These are phyloP conservation scores for Alligator sinensis DNA, from an alignment of 2,113 vertebrate genomes.

Conservation along the genomic window DNA sequence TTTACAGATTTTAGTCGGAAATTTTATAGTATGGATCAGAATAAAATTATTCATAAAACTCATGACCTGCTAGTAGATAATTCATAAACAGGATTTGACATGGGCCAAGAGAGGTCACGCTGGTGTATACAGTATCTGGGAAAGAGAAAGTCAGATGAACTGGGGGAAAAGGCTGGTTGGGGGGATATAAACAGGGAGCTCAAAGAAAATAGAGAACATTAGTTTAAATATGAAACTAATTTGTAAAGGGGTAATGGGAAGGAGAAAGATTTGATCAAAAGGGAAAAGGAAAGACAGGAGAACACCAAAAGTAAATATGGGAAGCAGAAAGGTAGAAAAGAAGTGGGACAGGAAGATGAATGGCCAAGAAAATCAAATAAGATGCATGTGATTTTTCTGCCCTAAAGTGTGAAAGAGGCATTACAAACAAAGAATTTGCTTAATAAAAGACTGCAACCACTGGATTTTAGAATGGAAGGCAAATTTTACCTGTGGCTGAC, in stretches of 20 bases:
- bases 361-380: background rate
- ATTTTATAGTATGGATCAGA: background rate
- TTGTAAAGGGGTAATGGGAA: background rate
- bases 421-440: background rate
- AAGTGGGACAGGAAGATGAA: background rate
- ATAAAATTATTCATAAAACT: background rate
- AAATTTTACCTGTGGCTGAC: slow-evolving; percentile 24
- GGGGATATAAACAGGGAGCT: background rate
- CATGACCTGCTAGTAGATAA: background rate
- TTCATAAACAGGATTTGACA: background rate
- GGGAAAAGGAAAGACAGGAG: background rate
- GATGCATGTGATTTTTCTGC: background rate
- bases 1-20: background rate
- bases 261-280: background rate
- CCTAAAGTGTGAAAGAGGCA: background rate
- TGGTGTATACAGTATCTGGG: background rate
- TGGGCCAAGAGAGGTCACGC: background rate
- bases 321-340: too few relatives aligned
- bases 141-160: background rate
- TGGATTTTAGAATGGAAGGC: background rate
- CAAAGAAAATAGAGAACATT: background rate
- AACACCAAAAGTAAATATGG: background rate
- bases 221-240: background rate
- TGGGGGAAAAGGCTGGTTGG: background rate
- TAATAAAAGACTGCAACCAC: slow-evolving; percentile 1